Evolutionary conservation across 2,888 invertebrate species (phyloP), one percentile per base, ranked within the genome.

Genomic region (Himalopsyche japonica): DNA sequence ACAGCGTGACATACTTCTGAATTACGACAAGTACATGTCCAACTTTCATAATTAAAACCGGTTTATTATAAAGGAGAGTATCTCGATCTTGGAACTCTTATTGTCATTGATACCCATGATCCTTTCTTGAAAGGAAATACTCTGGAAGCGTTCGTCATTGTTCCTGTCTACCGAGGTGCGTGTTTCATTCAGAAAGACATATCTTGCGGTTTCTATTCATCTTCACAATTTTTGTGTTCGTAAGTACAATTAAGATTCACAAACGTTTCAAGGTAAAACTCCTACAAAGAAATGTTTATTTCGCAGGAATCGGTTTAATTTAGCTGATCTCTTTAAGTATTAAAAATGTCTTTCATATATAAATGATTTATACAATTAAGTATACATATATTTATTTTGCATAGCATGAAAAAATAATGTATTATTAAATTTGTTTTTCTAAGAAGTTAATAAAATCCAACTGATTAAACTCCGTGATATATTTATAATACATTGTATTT

Each of bases 141-240:
- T 30, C 43, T 34, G 47, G 47, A 82, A n/a, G 18, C 43, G 37
- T 77, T 27, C 24, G 43, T 15, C 34, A n/a, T 77, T 77, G 77
- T 34, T 77, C 77, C 76, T 47, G 82, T 82, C 27, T 47, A 76
- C 81, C 37, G 76, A 76, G 48, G 49, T 30, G 77, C 64, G 82
- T 48, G 32, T 27, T 49, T 32, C 77, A 82, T 64, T 79, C 81
- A 57, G 20, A 70, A 27, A 48, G 34, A 48, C 76, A 57, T 30
- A 47, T 83, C 85, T 85, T 85, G 85, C 81, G 85, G 85, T 85
- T 85, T 83, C 70, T 76, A 81, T 82, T 82, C 79, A 77, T 34
- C 49, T 24, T 48, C 30, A 77, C 34, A 43, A 70, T 70, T 70
- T 70, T 70, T 70, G 70, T 27, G 70, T 70, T 27, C 47, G 47